phyloP scores from a whole-genome alignment of 1,140 invertebrate genomes.

The Caenorhabditis latens region DNA sequence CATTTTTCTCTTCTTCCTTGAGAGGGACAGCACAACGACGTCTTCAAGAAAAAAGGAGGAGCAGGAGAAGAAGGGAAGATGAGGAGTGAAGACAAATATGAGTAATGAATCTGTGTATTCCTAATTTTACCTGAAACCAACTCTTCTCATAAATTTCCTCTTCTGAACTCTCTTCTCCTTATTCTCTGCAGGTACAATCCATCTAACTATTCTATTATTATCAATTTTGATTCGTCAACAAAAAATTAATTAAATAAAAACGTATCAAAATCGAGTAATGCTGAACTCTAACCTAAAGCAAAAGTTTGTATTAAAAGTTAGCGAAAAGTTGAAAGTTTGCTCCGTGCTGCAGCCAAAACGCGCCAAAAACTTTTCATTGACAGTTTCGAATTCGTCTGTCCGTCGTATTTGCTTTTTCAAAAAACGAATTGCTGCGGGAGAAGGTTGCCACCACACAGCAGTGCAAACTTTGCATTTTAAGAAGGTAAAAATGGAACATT shows the following conservation, averaged over 20 bases:
- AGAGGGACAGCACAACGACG: constrained; percentile 20
- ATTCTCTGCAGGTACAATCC: no score
- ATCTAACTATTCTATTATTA: no score
- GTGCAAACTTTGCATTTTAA: constrained; percentile 56
- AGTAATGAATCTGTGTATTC: background rate
- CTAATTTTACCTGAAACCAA: no score
- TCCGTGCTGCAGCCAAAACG: constrained; percentile 34
- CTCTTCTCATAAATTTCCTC: no score
- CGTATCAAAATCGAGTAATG: background rate
- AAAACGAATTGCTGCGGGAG: constrained; percentile 36
- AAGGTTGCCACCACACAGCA: constrained; percentile 31
- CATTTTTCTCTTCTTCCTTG: constrained; percentile 26
- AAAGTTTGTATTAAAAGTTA: constrained; percentile 17
- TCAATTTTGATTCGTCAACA: no score
- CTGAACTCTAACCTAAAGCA: background rate
- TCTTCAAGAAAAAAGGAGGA: constrained; percentile 31
- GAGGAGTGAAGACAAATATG: background rate
- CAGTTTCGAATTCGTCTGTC: constrained; percentile 53
- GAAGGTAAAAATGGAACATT: constrained; percentile 8
- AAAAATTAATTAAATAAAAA: background rate
- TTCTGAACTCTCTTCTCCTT: no score
- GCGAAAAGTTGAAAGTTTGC: constrained; percentile 30
- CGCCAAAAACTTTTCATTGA: constrained; percentile 55
- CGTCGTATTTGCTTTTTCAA: constrained; percentile 50
- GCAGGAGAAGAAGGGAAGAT: background rate